Evolutionary conservation across 1,140 invertebrate genomes (phyloP).

Genomic region (Brachionus angularis): DNA sequence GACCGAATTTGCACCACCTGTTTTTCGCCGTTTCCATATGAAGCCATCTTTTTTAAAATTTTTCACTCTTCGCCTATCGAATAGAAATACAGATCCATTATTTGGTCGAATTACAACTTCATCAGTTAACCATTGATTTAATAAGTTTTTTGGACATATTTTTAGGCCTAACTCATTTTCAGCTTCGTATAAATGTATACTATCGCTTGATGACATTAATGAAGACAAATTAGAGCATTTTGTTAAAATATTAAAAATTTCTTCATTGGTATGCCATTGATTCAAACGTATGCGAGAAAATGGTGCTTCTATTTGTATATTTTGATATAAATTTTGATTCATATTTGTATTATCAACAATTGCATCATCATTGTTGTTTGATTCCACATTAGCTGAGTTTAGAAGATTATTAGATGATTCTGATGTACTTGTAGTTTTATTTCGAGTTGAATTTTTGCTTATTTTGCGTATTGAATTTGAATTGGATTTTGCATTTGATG

Average conservation of each 20-base stretch:
- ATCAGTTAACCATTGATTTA: neutral
- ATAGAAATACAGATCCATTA: slow-evolving; percentile 92
- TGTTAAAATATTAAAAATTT: slow-evolving; percentile 27
- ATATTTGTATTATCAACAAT: neutral
- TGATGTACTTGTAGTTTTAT: too few relatives aligned
- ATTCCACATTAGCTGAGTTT: too few relatives aligned
- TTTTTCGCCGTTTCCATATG: slow-evolving; percentile 96
- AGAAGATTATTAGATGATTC: too few relatives aligned
- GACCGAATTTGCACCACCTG: slow-evolving; percentile 80
- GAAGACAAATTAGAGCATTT: neutral
- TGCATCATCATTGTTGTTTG: too few relatives aligned
- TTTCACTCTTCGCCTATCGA: slow-evolving; percentile 83
- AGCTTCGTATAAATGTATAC: too few relatives aligned
- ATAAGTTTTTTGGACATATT: too few relatives aligned
- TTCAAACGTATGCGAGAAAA: neutral
- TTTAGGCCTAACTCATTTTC: too few relatives aligned
- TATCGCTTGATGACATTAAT: too few relatives aligned
- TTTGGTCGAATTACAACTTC: slow-evolving; percentile 67
- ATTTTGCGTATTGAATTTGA: too few relatives aligned
- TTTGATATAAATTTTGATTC: neutral
- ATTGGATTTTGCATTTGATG: too few relatives aligned
- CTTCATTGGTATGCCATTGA: slow-evolving; percentile 39
- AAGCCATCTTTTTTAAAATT: slow-evolving; percentile 92
- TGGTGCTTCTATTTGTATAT: neutral
- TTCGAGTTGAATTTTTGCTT: too few relatives aligned